Base-by-base conservation (phyloP, 2,113 vertebrate genomes). In the Papio anubis region DNA sequence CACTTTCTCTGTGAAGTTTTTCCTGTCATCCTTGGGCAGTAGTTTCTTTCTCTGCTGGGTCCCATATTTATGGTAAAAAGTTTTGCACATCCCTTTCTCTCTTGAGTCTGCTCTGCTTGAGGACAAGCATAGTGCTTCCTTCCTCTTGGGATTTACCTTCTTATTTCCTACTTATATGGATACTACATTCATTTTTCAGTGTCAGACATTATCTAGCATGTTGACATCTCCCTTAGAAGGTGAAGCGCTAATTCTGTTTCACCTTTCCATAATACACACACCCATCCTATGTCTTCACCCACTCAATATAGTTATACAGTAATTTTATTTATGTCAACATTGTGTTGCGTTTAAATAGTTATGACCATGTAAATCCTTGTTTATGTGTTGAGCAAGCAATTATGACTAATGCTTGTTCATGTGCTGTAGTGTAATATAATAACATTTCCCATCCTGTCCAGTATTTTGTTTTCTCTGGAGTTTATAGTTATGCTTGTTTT, bases 321-420 rank as follows among this genome's bases (percentile, higher is more conserved):
- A 72, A 50, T 70, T 94, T 96, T 85, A 90, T 94, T 57, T 48
- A 78, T 48, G 50, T 52, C 83, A 80, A 70, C 16, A 76, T 79
- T 48, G 25, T 48, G 30, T 82, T 95, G 18, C 45, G 12, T 72
- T 96, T 80, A 96, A 82, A 93, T 94, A 90, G 88, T 70, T 68
- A 45, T 30, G 57, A 93, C 35, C 38, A 6, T n/a, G 25, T 83
- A 84, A 75, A 88, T 79, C 23, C 48, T 83, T 90, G 59, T 55
- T 94, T 4, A 48, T 52, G 35, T 57, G 81, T 50, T 38, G n/a
- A 70, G 23, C 79, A 64, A 32, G 30, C 61, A 64, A 32, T 64
- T 64, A 14, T 64, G 61, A 30, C 61, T 64, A 64, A 64, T 64
- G 61, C 27, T 64, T 64, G 61, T 27, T 32, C 61, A 32, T 30